phyloP scores from a whole-genome alignment of 2,797 vertebrate species.

The Tachyglossus aculeatus region DNA sequence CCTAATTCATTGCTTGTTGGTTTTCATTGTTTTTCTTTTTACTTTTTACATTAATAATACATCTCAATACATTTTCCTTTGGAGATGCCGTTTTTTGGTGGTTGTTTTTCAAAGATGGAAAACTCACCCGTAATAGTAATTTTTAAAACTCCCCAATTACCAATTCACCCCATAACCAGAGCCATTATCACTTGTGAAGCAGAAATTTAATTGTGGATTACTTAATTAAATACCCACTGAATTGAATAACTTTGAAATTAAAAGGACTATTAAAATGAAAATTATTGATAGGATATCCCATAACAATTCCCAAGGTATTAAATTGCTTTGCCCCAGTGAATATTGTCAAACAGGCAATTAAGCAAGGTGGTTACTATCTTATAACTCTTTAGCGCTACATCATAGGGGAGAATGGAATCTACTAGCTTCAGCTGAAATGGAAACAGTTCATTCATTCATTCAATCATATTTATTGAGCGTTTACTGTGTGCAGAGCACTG shows the following conservation, averaged over 20 bases:
- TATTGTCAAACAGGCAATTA: too few species aligned
- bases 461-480: too few species aligned
- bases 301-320: not conserved
- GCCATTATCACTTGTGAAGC: slow-evolving; percentile 7
- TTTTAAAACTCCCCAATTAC: not conserved
- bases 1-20: not conserved
- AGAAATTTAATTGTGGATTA: slow-evolving; percentile 36
- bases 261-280: not conserved
- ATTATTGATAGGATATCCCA: not conserved
- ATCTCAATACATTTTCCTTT: not conserved
- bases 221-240: slow-evolving; percentile 26
- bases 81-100: not conserved
- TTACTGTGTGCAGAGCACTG: too few species aligned
- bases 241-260: not conserved
- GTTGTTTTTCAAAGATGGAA: too few species aligned
- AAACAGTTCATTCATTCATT: too few species aligned
- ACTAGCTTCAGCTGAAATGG: too few species aligned
- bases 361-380: too few species aligned
- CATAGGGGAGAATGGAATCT: too few species aligned
- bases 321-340: not conserved
- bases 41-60: not conserved
- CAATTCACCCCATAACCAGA: slow-evolving; percentile 20
- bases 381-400: too few species aligned
- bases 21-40: too few species aligned
- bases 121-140: not conserved